These are phyloP conservation scores for Amphilophus citrinellus DNA, from an alignment of 2,113 vertebrate species.

Conservation along the genomic window DNA sequence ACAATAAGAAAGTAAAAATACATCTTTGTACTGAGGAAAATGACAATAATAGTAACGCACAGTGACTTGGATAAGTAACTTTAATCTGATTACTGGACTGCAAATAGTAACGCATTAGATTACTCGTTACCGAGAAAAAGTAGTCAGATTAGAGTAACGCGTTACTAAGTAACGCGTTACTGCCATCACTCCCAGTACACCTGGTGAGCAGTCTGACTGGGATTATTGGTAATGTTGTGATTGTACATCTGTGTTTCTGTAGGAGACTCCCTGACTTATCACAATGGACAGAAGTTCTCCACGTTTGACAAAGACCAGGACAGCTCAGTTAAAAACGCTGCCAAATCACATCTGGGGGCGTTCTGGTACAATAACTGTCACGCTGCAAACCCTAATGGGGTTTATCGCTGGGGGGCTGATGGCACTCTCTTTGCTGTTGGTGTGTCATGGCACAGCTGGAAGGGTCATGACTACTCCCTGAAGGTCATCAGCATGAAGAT, in stretches of 20 bases:
- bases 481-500: slow-evolving; percentile 52
- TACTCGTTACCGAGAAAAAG: too few species aligned
- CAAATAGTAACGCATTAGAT: too few species aligned
- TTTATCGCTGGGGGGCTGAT: slow-evolving; percentile 45
- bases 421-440: fast-evolving
- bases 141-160: too few species aligned
- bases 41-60: too few species aligned
- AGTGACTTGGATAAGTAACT: too few species aligned
- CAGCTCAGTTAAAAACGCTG: too few species aligned
- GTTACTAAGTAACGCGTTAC: too few species aligned
- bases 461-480: slow-evolving; percentile 7
- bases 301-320: slow-evolving; percentile 47
- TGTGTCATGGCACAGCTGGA: fast-evolving
- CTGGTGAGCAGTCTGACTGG: not conserved
- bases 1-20: too few species aligned
- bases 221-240: not conserved
- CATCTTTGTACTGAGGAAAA: too few species aligned
- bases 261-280: not conserved
- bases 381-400: not conserved
- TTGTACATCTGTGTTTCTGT: not conserved
- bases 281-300: not conserved
- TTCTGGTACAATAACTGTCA: slow-evolving; percentile 2
- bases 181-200: not conserved
- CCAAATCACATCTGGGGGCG: fast-evolving
- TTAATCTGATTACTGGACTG: too few species aligned